These are phyloP conservation scores for Holothuria scabra DNA, from an alignment of 53 echinoderm and acorn worm genomes.

Conservation along the genomic window DNA sequence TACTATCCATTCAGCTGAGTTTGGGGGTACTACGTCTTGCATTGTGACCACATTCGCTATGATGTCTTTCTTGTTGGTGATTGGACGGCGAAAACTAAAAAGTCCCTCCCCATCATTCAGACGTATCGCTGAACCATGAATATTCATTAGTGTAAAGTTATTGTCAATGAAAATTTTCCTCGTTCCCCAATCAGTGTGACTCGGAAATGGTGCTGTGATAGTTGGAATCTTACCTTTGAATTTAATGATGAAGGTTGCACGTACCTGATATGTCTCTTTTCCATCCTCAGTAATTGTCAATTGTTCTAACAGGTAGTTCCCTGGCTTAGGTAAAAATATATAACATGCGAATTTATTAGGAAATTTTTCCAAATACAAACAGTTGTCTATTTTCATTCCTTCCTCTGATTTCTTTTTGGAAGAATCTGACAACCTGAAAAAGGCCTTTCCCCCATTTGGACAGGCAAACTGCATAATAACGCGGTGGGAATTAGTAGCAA, in stretches of 20 bases:
- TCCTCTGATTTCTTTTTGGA: background rate
- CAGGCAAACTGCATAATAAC: slow-evolving; percentile 24
- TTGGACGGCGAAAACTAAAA: background rate
- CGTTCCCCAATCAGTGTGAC: slow-evolving; percentile 1
- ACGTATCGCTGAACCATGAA: slow-evolving; percentile 11
- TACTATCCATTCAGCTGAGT: background rate
- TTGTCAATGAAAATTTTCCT: background rate
- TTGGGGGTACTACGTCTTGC: background rate
- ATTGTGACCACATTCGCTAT: slow-evolving; percentile 6
- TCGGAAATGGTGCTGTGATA: background rate
- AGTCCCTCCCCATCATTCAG: background rate
- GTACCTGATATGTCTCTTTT: background rate
- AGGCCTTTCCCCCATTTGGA: background rate
- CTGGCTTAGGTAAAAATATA: slow-evolving; percentile 1
- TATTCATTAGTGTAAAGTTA: background rate
- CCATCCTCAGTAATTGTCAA: background rate
- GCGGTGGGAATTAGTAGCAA: background rate
- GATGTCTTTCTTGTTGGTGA: background rate
- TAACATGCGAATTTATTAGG: slow-evolving; percentile 7
- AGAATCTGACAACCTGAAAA: background rate
- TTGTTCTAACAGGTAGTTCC: slow-evolving; percentile 14
- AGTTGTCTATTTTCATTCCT: background rate
- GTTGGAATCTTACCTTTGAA: background rate
- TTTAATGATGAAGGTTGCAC: background rate
- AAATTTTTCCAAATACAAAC: background rate